Evolutionary conservation across 2,797 vertebrate genomes (phyloP).

Genomic region (Mus caroli): DNA sequence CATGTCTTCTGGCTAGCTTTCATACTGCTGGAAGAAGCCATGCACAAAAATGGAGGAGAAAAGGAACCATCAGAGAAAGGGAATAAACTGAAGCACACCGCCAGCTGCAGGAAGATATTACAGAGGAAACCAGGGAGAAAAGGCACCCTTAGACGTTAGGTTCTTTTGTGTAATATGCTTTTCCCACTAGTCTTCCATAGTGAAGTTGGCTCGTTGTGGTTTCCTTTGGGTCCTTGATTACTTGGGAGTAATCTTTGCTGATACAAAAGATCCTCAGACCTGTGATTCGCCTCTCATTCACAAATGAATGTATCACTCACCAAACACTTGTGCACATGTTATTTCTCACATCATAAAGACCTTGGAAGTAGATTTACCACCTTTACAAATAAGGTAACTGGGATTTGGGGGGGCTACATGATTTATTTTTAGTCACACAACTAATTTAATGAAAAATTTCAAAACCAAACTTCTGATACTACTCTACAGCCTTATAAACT

Average conservation of each 20-base stretch:
- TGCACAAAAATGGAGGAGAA: not conserved
- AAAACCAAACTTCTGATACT: not conserved
- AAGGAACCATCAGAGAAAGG: not conserved
- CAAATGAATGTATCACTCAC: conserved; percentile 13
- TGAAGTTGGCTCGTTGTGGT: not conserved
- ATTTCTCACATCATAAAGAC: conserved; percentile 3
- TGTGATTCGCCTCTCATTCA: not conserved
- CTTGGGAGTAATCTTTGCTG: not conserved
- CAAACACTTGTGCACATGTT: not conserved
- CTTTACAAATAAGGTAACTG: not conserved
- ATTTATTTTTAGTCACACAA: conserved; percentile 25
- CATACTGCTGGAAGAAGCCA: not conserved
- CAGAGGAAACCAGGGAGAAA: not conserved
- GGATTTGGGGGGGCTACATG: not conserved
- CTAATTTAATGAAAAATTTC: not conserved
- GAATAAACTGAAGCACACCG: not conserved
- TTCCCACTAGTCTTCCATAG: not conserved
- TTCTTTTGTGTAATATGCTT: not conserved
- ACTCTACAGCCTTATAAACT: not conserved
- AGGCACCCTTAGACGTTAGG: not conserved
- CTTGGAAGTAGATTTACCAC: not conserved
- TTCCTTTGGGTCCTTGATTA: not conserved
- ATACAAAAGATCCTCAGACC: not conserved
- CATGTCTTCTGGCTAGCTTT: not conserved
- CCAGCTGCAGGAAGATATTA: not conserved